A percentile compares a stretch with the other conserved stretches of the same genome.
phyloP scores from a whole-genome alignment of 2,113 vertebrate genomes.

The Lophius piscatorius region DNA sequence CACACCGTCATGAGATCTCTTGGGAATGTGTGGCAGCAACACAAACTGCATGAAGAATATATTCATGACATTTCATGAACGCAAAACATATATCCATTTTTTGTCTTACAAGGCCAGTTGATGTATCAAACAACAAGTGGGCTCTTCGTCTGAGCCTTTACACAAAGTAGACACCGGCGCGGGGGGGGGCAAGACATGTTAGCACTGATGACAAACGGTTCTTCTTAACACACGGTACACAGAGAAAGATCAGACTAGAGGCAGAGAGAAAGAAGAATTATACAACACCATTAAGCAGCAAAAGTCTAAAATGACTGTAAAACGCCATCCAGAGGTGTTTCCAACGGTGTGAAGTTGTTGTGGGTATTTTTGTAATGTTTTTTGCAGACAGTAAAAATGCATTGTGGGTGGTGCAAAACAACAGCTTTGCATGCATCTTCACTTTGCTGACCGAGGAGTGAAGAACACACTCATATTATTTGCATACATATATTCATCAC shows the following conservation, averaged over 20 bases:
- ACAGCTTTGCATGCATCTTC: slow-evolving; percentile 16
- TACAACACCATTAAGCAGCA: slow-evolving; percentile 64
- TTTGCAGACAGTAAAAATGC: slow-evolving; percentile 39
- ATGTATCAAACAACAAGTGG: slow-evolving; percentile 37
- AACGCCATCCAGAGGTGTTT: slow-evolving; percentile 18
- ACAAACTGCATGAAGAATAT: slow-evolving; percentile 30
- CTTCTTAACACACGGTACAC: slow-evolving; percentile 57
- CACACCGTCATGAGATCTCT: neutral
- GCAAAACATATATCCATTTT: slow-evolving; percentile 41
- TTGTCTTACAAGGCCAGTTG: slow-evolving; percentile 58
- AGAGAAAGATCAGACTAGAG: slow-evolving; percentile 45
- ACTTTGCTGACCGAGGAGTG: slow-evolving; percentile 16
- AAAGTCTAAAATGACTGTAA: slow-evolving; percentile 38
- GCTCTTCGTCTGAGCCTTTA: slow-evolving; percentile 39
- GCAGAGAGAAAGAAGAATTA: slow-evolving; percentile 60
- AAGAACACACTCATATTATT: slow-evolving; percentile 23
- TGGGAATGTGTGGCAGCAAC: slow-evolving; percentile 14
- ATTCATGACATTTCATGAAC: slow-evolving; percentile 32
- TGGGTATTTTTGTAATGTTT: neutral
- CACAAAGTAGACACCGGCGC: slow-evolving; percentile 62
- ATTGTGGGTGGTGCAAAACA: slow-evolving; percentile 29
- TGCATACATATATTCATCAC: slow-evolving; percentile 64
- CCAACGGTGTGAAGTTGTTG: slow-evolving; percentile 40
- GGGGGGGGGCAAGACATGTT: slow-evolving; percentile 57
- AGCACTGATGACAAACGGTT: slow-evolving; percentile 47